Conservation (phyloP, 2,888 invertebrate genomes). For the Hyalella azteca region DNA sequence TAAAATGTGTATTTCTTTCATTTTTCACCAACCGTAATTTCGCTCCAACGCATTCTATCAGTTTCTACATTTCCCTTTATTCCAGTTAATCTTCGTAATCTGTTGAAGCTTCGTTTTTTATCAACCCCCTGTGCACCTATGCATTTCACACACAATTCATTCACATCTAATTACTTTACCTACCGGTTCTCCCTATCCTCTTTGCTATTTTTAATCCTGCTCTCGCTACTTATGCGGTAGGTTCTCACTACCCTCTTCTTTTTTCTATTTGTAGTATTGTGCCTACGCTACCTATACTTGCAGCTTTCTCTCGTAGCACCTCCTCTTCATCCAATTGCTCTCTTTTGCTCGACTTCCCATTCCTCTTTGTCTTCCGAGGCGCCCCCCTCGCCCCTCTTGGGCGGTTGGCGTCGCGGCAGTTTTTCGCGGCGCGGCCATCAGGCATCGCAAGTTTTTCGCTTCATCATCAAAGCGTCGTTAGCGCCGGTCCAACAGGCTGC, state of each 20-base stretch:
- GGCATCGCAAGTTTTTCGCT: slow-evolving; percentile 36
- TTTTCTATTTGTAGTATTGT: background rate
- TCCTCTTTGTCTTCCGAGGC: background rate
- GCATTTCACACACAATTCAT: too few relatives aligned
- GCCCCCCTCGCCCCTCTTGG: background rate
- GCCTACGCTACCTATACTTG: background rate
- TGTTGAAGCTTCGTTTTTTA: too few relatives aligned
- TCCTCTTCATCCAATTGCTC: background rate
- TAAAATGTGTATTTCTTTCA: too few relatives aligned
- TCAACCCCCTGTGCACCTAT: too few relatives aligned
- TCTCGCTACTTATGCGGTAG: background rate
- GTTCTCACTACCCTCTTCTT: background rate
- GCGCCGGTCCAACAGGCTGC: slow-evolving; percentile 5
- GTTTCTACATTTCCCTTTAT: too few relatives aligned
- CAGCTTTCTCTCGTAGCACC: background rate
- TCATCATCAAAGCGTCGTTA: slow-evolving; percentile 35
- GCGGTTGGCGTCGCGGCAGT: background rate
- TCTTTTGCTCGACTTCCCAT: background rate
- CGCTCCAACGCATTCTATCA: too few relatives aligned
- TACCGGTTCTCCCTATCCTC: background rate
- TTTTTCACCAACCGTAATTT: too few relatives aligned
- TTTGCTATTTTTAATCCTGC: background rate
- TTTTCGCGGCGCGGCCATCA: background rate
- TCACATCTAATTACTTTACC: too few relatives aligned
- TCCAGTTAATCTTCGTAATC: too few relatives aligned